A percentile compares a stretch with the other conserved stretches of the same genome.
Conservation (phyloP, 1,140 invertebrate genomes). For the Eubasilissa regina region DNA sequence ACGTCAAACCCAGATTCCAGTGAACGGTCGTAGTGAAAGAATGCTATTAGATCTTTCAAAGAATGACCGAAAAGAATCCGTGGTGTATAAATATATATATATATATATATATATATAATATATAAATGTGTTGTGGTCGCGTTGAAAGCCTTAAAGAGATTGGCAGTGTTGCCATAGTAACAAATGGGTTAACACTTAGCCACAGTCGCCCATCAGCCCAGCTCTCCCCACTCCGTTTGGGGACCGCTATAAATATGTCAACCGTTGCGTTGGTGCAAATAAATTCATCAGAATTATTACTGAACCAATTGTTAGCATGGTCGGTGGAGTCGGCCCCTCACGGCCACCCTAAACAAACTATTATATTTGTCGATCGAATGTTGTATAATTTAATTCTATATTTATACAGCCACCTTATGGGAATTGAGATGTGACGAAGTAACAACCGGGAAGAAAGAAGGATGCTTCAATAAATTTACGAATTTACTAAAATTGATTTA, state of each 20-base stretch:
- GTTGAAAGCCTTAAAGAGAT: constrained; percentile 13
- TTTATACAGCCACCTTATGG: too few species aligned
- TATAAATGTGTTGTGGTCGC: constrained; percentile 1
- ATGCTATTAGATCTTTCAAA: constrained; percentile 8
- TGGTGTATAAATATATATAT: too few species aligned
- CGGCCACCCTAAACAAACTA: too few species aligned
- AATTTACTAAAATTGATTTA: too few species aligned
- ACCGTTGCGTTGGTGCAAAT: constrained; percentile 32
- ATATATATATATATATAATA: too few species aligned
- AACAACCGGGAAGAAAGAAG: too few species aligned
- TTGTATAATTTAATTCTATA: too few species aligned
- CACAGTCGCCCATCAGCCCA: background rate
- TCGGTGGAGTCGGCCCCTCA: too few species aligned
- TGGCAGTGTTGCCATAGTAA: constrained; percentile 27
- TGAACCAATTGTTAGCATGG: too few species aligned
- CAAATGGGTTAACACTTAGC: constrained; percentile 40
- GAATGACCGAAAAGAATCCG: background rate
- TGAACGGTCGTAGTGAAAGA: background rate
- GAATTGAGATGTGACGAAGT: too few species aligned
- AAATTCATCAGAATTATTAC: constrained; percentile 13
- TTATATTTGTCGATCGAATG: too few species aligned
- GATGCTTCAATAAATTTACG: too few species aligned
- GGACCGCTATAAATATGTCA: constrained; percentile 30
- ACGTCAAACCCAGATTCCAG: background rate
- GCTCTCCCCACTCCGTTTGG: constrained; percentile 5